These are phyloP conservation scores for Agonopterix subpropinquella DNA, from an alignment of 2,888 invertebrate genomes.

Conservation along the genomic window DNA sequence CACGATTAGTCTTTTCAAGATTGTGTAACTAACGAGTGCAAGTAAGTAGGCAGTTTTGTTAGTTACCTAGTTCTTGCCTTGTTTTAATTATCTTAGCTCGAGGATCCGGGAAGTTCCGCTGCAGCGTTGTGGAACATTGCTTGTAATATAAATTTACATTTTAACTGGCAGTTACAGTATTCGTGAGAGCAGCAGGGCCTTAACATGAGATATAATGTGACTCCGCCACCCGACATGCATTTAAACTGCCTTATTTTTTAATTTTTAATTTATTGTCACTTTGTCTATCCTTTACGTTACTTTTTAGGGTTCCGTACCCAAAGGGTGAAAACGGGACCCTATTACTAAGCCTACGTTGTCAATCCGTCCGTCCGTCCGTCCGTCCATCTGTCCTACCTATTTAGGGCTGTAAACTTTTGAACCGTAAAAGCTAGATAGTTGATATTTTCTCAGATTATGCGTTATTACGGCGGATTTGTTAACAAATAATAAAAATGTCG, in stretches of 20 bases:
- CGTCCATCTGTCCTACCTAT: too few species aligned
- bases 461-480: too few species aligned
- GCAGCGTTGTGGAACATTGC: slow-evolving; percentile 24
- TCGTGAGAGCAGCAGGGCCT: slow-evolving; percentile 19
- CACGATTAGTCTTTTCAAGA: slow-evolving; percentile 1
- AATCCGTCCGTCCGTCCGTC: too few species aligned
- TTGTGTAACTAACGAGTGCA: slow-evolving; percentile 8
- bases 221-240: slow-evolving; percentile 33
- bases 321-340: too few species aligned
- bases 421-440: too few species aligned
- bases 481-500: too few species aligned
- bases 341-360: too few species aligned
- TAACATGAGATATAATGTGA: slow-evolving; percentile 28
- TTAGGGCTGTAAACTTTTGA: too few species aligned
- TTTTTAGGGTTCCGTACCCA: too few species aligned
- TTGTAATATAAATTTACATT: slow-evolving; percentile 42
- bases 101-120: slow-evolving; percentile 10
- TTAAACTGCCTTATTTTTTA: slow-evolving; percentile 40
- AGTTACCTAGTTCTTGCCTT: slow-evolving; percentile 10
- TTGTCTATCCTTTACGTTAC: too few species aligned
- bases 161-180: slow-evolving; percentile 39
- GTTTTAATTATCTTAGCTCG: slow-evolving; percentile 28
- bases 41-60: slow-evolving; percentile 8
- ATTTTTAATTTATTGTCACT: slow-evolving; percentile 25
- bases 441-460: too few species aligned